Evolutionary conservation across 92 coral and sea anemone species (phyloP).

Genomic region (Actinostola sp.): DNA sequence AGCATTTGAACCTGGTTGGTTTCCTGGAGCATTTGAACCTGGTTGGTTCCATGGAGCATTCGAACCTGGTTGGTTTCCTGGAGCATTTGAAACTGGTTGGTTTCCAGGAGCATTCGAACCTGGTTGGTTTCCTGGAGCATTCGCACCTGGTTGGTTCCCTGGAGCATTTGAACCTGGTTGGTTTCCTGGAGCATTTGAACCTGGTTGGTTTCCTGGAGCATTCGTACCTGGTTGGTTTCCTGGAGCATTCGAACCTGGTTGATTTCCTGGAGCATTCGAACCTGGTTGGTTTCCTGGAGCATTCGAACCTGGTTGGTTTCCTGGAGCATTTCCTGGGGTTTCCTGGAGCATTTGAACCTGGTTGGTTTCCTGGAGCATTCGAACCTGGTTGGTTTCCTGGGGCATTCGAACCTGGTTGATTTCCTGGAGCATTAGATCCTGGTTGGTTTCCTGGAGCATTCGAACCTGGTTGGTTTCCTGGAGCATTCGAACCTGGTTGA

Average conservation of each 20-base stretch:
- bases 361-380: neutral
- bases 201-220: slow-evolving; percentile 23
- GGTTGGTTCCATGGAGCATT: slow-evolving; percentile 9
- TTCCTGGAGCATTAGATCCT: slow-evolving; percentile 13
- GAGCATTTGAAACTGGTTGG: slow-evolving; percentile 21
- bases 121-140: slow-evolving; percentile 1
- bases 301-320: slow-evolving; percentile 16
- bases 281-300: slow-evolving; percentile 13
- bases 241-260: slow-evolving; percentile 25
- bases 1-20: slow-evolving; percentile 6
- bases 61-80: slow-evolving; percentile 27
- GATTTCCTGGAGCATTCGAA: slow-evolving; percentile 2
- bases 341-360: slow-evolving; percentile 25
- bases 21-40: neutral
- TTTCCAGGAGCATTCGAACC: slow-evolving; percentile 26
- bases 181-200: neutral
- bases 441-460: slow-evolving; percentile 22
- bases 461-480: slow-evolving; percentile 27
- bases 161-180: slow-evolving; percentile 20
- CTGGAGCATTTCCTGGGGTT: neutral
- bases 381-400: slow-evolving; percentile 26
- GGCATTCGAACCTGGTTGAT: slow-evolving; percentile 21
- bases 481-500: slow-evolving; percentile 12
- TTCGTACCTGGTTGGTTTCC: slow-evolving; percentile 7
- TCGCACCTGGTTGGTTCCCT: neutral